A percentile compares a stretch with the other conserved stretches of the same genome.
phyloP scores from a whole-genome alignment of 23 tunicate species.

The Ascidia mentula region DNA sequence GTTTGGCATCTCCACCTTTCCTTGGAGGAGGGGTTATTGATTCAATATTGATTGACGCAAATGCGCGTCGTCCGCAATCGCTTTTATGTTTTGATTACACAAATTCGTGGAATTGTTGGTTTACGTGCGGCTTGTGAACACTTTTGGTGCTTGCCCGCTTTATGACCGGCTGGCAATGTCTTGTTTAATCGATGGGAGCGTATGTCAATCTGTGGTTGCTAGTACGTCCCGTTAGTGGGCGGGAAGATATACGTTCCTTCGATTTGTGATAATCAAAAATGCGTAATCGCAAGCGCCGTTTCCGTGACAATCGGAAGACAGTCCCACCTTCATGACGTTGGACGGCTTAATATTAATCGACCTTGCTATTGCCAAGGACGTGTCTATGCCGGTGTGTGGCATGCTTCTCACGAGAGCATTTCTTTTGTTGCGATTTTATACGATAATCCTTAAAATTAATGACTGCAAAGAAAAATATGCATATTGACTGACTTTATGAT shows the following conservation, averaged over 20 bases:
- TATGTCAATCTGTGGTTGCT: too few species aligned
- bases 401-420: background rate
- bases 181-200: background rate
- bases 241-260: too few species aligned
- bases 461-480: too few species aligned
- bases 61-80: too few species aligned
- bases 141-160: background rate
- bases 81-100: background rate
- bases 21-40: too few species aligned
- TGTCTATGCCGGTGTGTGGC: background rate
- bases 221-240: too few species aligned
- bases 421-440: background rate
- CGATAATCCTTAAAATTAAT: too few species aligned
- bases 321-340: background rate
- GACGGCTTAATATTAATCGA: background rate
- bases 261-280: too few species aligned
- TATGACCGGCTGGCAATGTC: background rate
- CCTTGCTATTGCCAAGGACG: background rate
- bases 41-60: too few species aligned
- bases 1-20: too few species aligned
- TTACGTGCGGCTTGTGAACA: too few species aligned
- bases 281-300: background rate
- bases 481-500: too few species aligned
- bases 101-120: background rate
- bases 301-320: background rate